Evolutionary conservation across 2,797 vertebrate genomes (phyloP), one percentile per base, ranked within the genome.

Genomic region (Anniella stebbinsi): DNA sequence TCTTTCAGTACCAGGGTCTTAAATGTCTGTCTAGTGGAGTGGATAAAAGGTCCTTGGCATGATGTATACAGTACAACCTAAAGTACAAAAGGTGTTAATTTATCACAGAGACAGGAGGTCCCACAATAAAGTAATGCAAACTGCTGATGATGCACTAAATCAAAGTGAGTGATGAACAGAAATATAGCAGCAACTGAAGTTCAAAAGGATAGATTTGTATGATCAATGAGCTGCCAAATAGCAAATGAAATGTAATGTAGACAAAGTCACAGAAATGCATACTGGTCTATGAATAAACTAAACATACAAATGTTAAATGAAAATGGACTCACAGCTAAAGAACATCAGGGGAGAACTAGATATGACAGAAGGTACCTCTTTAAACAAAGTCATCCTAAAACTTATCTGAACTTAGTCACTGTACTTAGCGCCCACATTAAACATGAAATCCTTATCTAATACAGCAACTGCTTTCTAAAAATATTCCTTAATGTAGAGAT

Each of bases 81-180:
- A 94, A 93, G 93, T 91, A 95, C 93, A 95, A 96, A 95, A 94
- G 94, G 89, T 92, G 93, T 92, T 96, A 95, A 97, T 97, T 96
- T 95, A 96, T 97, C 96, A 96, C 91, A 94, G 83, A 93, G 95
- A 93, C 89, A 90, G 76, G 91, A 94, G 92, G 70, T 95, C 94
- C 93, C 92, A 93, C 85, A 72, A 96, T 97, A 97, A 95, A 97
- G 93, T 94, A 96, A 97, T 97, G 94, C 95, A 95, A 97, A 96
- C 94, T 96, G 97, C 97, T 98, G 97, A 97, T 96, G 96, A 97
- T 96, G 95, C 97, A 96, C 95, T 98, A 97, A 97, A 97, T 97
- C 97, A 97, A 96, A 93, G 94, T 97, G 97, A 97, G 86, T 96
- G 96, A 98, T 97, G 96, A 97, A 94, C 95, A 95, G 92, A 95